Evolutionary conservation across 2,888 invertebrate genomes (phyloP).

Genomic region (Chorisops tibialis): DNA sequence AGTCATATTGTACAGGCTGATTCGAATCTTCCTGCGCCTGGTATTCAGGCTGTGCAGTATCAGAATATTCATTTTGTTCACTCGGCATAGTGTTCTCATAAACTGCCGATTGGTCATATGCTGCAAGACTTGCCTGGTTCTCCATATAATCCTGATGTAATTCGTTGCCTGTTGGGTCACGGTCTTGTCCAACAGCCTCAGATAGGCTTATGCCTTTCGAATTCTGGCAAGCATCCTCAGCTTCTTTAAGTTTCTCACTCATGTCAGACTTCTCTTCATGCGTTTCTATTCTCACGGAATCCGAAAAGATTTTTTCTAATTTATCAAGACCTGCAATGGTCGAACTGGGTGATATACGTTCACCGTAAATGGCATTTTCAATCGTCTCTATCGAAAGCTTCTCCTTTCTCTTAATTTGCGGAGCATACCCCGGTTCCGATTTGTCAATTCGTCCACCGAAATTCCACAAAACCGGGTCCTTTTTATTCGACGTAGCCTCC

Average conservation of each 20-base stretch:
- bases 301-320: slow-evolving; percentile 1
- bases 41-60: neutral
- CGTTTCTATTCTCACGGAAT: neutral
- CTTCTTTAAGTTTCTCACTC: slow-evolving; percentile 17
- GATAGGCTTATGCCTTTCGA: no score
- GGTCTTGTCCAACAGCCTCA: no score
- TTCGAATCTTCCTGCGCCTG: neutral
- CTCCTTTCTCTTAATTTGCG: slow-evolving; percentile 36
- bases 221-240: no score
- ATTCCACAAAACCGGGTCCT: slow-evolving; percentile 18
- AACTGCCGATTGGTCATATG: neutral
- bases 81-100: neutral
- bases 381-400: slow-evolving; percentile 50
- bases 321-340: neutral
- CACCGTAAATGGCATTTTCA: slow-evolving; percentile 51
- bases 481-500: slow-evolving; percentile 4
- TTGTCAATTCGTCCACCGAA: slow-evolving; percentile 29
- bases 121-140: no score
- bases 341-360: slow-evolving; percentile 40
- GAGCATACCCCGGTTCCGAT: slow-evolving; percentile 3
- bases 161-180: no score
- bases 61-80: neutral
- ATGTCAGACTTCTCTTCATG: slow-evolving; percentile 23
- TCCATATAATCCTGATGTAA: no score
- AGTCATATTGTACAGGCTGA: neutral